Percentiles rank a stretch among this genome's conserved stretches.
phyloP scores from a whole-genome alignment of 2,888 invertebrate species.

The Alentia gelatinosa region DNA sequence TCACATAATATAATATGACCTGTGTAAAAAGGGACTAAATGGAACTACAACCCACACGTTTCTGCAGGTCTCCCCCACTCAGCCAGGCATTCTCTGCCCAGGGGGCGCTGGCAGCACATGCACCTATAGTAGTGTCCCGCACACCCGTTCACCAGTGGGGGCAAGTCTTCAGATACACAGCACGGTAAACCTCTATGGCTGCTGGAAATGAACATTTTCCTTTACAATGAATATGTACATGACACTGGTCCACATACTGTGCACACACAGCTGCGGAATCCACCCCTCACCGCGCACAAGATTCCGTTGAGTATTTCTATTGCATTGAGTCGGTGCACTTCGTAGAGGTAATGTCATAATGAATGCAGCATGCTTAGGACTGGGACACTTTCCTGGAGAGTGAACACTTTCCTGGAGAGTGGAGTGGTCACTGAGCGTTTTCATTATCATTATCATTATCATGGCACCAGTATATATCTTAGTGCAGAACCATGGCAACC shows the following conservation, averaged over 20 bases:
- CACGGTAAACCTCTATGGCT: neutral
- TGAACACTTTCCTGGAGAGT: no score
- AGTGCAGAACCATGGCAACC: no score
- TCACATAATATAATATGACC: constrained; percentile 44
- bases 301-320: constrained; percentile 4
- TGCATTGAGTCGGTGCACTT: neutral
- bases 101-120: no score
- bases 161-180: neutral
- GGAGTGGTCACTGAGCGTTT: no score
- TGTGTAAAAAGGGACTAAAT: constrained; percentile 46
- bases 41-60: neutral
- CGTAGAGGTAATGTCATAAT: neutral
- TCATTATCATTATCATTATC: no score
- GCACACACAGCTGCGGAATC: neutral
- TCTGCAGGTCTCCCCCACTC: neutral
- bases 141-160: neutral
- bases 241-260: no score
- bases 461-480: no score
- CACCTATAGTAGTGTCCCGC: no score
- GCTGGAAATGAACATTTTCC: neutral
- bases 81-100: no score
- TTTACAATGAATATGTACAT: neutral
- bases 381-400: no score
- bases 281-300: neutral
- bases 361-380: neutral